Conservation (phyloP, 2,113 vertebrate species). For the Suncus etruscus region DNA sequence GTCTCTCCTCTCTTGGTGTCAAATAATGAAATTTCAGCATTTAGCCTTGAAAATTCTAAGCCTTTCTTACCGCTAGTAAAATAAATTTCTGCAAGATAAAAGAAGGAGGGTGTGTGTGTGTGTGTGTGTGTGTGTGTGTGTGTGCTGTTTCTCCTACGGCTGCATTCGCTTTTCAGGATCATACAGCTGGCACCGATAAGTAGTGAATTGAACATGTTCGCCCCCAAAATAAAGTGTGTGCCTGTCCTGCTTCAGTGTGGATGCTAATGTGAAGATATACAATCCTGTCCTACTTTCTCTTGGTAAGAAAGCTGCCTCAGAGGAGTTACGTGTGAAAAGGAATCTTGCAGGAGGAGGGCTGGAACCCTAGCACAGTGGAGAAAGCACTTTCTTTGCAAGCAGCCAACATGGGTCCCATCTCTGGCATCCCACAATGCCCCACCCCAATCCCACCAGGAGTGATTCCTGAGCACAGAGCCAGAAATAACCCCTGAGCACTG, state of each 20-base stretch:
- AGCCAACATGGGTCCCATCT: too few species aligned
- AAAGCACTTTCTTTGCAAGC: too few species aligned
- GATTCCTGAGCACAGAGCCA: too few species aligned
- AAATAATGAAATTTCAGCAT: constrained; percentile 48
- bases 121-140: too few species aligned
- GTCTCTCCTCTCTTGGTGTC: neutral
- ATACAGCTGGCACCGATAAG: neutral
- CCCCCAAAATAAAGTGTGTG: neutral
- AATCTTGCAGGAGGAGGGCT: neutral
- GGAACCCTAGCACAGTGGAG: too few species aligned
- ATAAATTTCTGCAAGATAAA: constrained; percentile 11
- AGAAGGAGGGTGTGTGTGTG: too few species aligned
- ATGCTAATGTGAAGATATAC: neutral
- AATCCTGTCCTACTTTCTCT: neutral
- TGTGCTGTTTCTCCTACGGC: neutral
- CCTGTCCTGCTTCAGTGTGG: neutral
- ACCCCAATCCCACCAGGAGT: too few species aligned
- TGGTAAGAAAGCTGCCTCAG: too few species aligned
- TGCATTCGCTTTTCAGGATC: neutral
- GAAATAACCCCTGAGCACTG: too few species aligned
- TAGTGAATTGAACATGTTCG: neutral
- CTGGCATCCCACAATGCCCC: too few species aligned
- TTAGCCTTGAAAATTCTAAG: constrained; percentile 22
- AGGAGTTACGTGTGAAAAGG: neutral
- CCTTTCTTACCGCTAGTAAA: neutral